phyloP scores from a whole-genome alignment of 2,888 invertebrate genomes.

The Eudasyphora cyanicolor region DNA sequence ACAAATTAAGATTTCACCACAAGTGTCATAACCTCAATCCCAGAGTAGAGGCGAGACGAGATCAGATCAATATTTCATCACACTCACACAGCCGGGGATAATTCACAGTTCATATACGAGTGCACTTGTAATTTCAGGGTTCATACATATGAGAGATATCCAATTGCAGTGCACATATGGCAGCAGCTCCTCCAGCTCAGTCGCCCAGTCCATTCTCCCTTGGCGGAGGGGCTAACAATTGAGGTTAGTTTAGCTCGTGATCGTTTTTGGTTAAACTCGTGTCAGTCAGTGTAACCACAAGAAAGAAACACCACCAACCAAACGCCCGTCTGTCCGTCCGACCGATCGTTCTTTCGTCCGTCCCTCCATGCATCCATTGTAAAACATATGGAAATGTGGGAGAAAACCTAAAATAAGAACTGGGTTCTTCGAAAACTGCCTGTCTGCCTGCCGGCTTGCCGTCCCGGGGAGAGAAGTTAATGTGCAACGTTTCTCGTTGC shows the following conservation, averaged over 20 bases:
- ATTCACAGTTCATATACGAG: no score
- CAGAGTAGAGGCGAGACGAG: not conserved
- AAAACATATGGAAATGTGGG: constrained; percentile 22
- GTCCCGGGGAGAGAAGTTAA: not conserved
- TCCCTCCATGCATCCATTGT: not conserved
- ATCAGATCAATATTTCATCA: not conserved
- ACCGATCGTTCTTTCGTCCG: no score
- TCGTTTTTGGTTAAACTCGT: constrained; percentile 22
- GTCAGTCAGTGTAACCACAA: constrained; percentile 26
- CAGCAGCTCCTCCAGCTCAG: not conserved
- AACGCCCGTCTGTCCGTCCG: no score
- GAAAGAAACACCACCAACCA: not conserved
- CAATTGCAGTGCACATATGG: no score
- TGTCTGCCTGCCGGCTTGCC: not conserved
- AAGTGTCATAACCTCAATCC: constrained; percentile 10
- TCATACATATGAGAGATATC: not conserved
- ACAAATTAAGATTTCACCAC: not conserved
- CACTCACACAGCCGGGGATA: not conserved
- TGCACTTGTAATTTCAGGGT: constrained; percentile 1
- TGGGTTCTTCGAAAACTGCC: not conserved
- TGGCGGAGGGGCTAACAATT: not conserved
- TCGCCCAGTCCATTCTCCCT: not conserved
- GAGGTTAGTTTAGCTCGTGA: constrained; percentile 21
- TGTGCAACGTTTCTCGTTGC: not conserved
- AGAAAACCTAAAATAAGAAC: not conserved